Evolutionary conservation across 2,888 invertebrate genomes (phyloP).

Genomic region (Drosophila testacea): DNA sequence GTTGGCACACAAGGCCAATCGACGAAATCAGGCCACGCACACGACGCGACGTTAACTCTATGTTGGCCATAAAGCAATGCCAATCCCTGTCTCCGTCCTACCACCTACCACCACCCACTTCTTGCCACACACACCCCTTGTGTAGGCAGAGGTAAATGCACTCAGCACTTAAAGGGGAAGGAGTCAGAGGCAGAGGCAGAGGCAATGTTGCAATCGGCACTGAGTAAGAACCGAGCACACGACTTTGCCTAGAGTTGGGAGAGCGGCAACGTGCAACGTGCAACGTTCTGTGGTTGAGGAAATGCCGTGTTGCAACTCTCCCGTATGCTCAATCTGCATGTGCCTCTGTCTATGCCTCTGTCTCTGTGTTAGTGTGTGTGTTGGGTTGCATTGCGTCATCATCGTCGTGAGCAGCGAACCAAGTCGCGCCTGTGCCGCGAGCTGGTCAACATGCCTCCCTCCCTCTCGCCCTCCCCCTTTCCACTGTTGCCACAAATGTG

Average conservation of each 20-base stretch:
- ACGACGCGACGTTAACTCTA: constrained; percentile 43
- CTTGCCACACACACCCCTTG: not conserved
- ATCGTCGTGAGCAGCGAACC: constrained; percentile 54
- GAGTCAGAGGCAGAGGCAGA: not conserved
- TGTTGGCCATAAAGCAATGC: constrained; percentile 30
- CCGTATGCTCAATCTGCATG: constrained; percentile 30
- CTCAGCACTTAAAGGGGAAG: constrained; percentile 35
- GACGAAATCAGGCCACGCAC: constrained; percentile 78
- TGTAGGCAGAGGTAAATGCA: constrained; percentile 69
- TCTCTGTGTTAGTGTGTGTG: constrained; percentile 4
- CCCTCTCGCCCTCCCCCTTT: not conserved
- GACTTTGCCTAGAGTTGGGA: constrained; percentile 39
- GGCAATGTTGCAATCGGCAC: constrained; percentile 47
- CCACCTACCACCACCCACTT: not conserved
- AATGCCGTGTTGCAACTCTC: constrained; percentile 44
- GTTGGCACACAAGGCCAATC: constrained; percentile 79
- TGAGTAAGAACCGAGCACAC: constrained; percentile 65
- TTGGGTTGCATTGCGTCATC: constrained; percentile 67
- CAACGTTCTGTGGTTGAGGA: constrained; percentile 25
- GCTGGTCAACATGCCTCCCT: constrained; percentile 49
- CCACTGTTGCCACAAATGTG: constrained; percentile 55
- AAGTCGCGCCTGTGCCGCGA: constrained; percentile 59
- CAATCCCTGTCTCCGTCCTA: not conserved
- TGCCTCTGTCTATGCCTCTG: constrained; percentile 3
- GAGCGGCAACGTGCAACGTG: constrained; percentile 35